phyloP scores from a whole-genome alignment of 1,140 invertebrate species.

The Euura lappo region DNA sequence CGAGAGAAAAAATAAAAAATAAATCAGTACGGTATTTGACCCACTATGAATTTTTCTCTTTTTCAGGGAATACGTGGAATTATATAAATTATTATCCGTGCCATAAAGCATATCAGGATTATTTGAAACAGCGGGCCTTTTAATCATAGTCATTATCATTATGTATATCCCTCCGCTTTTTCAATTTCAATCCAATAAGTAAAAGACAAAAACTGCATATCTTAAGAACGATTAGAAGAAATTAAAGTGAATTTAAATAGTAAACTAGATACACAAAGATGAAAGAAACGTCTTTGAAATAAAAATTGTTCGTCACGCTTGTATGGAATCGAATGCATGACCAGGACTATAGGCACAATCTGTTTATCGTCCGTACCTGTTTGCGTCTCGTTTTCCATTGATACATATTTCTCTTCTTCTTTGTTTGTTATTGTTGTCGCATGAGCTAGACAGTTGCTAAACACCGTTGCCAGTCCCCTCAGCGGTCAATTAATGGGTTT shows the following conservation, averaged over 20 bases:
- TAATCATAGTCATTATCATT: not conserved
- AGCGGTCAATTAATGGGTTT: not conserved
- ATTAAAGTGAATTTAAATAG: not conserved
- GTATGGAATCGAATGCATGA: not conserved
- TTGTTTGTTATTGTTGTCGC: not conserved
- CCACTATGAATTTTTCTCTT: not conserved
- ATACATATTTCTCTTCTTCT: not conserved
- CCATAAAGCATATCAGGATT: conserved; percentile 8
- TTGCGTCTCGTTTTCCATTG: not conserved
- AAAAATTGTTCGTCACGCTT: not conserved
- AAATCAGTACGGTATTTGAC: not conserved
- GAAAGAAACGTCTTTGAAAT: not conserved
- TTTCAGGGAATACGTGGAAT: conserved; percentile 16
- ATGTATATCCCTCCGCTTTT: too few species aligned
- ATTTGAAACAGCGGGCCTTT: conserved; percentile 9
- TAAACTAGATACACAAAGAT: not conserved
- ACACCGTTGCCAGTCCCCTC: not conserved
- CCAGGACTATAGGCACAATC: not conserved
- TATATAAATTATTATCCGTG: conserved; percentile 17
- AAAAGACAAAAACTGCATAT: not conserved
- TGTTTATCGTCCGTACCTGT: not conserved
- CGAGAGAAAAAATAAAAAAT: too few species aligned
- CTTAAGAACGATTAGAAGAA: not conserved
- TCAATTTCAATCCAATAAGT: not conserved
- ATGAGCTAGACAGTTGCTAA: not conserved